Conservation (phyloP, 1,140 invertebrate genomes). For the Drosophila pruinosa region DNA sequence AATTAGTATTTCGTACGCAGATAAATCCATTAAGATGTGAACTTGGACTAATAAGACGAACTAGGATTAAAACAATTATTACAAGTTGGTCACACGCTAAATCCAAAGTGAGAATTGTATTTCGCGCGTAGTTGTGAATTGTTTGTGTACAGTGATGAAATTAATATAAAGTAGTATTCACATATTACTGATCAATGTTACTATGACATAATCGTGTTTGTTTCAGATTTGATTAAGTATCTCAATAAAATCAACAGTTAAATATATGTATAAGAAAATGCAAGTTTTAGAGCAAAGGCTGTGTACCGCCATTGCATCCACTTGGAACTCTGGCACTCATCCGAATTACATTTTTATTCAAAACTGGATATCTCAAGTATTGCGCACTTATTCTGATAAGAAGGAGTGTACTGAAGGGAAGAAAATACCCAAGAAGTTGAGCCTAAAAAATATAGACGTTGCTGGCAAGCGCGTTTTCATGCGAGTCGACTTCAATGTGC, state of each 20-base stretch:
- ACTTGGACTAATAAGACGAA: neutral
- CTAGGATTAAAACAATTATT: neutral
- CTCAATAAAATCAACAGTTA: neutral
- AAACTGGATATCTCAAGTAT: neutral
- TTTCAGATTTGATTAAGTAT: neutral
- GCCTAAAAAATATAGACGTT: conserved; percentile 90
- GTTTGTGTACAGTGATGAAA: neutral
- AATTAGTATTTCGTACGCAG: neutral
- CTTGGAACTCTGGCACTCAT: neutral
- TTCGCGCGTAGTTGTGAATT: neutral
- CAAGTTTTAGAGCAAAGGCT: neutral
- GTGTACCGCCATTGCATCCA: neutral
- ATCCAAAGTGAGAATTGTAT: neutral
- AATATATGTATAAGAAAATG: neutral
- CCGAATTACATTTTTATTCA: neutral
- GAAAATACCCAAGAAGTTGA: conserved; percentile 87
- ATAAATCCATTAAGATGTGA: neutral
- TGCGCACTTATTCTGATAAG: neutral
- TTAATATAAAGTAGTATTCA: neutral
- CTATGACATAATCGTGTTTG: neutral
- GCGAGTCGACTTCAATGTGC: conserved; percentile 99
- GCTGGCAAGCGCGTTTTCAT: conserved; percentile 91
- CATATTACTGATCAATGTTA: neutral
- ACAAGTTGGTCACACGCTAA: neutral
- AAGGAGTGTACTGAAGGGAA: neutral